Conservation (phyloP, 2,113 vertebrate genomes). For the Myotis davidii region DNA sequence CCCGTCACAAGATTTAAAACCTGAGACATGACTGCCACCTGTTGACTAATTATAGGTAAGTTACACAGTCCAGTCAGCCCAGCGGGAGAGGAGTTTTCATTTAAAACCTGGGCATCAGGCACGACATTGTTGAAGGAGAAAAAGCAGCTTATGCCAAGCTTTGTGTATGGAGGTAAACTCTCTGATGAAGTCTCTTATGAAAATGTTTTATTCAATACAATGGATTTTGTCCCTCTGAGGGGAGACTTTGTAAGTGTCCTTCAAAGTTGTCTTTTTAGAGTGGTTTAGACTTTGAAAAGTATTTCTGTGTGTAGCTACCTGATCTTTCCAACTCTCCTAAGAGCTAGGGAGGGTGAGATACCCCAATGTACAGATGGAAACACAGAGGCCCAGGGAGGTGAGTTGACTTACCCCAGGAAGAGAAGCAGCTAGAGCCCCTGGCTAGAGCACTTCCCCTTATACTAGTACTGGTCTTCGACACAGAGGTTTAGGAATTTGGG, state of each 20-base stretch:
- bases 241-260: background rate
- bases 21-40: conserved; percentile 71
- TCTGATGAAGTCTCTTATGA: background rate
- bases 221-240: background rate
- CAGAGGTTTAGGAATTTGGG: background rate
- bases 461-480: no score
- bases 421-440: rapidly evolving
- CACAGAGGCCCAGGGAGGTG: background rate
- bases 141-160: background rate
- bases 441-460: background rate
- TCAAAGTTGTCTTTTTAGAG: background rate
- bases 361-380: background rate
- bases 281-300: background rate
- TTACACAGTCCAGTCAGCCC: background rate
- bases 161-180: background rate
- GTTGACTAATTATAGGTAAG: conserved; percentile 43
- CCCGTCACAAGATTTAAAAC: background rate
- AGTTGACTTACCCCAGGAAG: background rate
- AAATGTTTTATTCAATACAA: background rate
- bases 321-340: background rate
- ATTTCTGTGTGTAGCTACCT: background rate
- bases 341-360: background rate
- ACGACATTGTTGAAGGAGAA: background rate
- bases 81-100: background rate
- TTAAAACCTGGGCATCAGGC: background rate